phyloP scores from a whole-genome alignment of 2,797 vertebrate species.

The Platalea minor region DNA sequence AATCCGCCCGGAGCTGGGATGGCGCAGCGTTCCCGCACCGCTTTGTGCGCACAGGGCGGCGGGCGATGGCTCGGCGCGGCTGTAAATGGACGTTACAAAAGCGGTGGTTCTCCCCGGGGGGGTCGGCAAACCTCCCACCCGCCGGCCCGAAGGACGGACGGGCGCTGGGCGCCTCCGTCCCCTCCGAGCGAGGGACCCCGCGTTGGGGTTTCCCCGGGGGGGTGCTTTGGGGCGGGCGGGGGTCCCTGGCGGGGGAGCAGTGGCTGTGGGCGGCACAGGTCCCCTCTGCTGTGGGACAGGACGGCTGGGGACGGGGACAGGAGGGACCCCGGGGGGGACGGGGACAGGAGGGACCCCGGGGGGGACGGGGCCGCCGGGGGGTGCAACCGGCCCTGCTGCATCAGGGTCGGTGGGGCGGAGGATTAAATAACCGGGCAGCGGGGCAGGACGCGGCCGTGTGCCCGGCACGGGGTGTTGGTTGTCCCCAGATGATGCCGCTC shows the following conservation, averaged over 20 bases:
- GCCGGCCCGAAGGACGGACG: background rate
- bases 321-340: background rate
- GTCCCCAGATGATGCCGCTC: fast-evolving
- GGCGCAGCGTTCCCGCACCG: fast-evolving
- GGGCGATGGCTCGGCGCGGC: background rate
- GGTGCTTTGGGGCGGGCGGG: background rate
- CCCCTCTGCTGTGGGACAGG: background rate
- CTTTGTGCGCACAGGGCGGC: fast-evolving
- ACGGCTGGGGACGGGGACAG: background rate
- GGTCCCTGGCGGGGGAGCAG: background rate
- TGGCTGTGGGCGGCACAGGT: background rate
- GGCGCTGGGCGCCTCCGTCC: background rate
- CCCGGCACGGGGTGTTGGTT: background rate
- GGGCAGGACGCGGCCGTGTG: background rate
- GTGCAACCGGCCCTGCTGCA: background rate
- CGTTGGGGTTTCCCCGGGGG: background rate
- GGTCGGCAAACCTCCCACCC: background rate
- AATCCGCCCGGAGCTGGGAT: background rate
- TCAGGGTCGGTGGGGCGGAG: too few relatives aligned
- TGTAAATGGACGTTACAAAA: background rate
- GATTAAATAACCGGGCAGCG: background rate
- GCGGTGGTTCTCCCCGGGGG: background rate
- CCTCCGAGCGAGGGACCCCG: fast-evolving
- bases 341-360: too few relatives aligned
- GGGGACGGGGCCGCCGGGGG: too few relatives aligned